These are phyloP conservation scores for Sarcophaga rosellei DNA, from an alignment of 2,888 invertebrate species.

Conservation along the genomic window DNA sequence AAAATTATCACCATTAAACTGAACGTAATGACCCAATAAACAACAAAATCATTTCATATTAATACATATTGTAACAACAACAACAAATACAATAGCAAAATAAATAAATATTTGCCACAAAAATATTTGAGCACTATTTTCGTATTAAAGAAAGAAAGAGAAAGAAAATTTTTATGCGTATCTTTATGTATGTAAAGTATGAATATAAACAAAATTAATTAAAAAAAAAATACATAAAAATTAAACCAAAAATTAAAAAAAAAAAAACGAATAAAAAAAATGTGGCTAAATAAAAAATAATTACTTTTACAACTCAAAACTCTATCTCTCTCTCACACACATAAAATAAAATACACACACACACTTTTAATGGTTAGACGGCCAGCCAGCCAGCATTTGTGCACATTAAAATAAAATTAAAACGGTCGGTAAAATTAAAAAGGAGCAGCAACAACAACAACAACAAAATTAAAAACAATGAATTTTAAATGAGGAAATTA, in stretches of 20 bases:
- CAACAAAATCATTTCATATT: conserved; percentile 43
- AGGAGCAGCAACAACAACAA: not conserved
- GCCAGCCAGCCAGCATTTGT: conserved; percentile 40
- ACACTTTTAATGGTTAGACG: conserved; percentile 27
- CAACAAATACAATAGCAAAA: not conserved
- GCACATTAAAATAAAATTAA: conserved; percentile 30
- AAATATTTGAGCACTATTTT: not conserved
- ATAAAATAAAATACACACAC: not conserved
- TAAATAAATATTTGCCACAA: not conserved
- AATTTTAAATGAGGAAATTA: conserved; percentile 59
- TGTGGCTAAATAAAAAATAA: conserved; percentile 38
- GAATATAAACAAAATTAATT: conserved; percentile 9
- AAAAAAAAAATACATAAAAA: conserved; percentile 11
- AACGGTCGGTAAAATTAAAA: not conserved
- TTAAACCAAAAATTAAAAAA: conserved; percentile 3
- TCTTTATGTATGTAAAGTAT: not conserved
- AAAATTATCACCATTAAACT: conserved; percentile 52
- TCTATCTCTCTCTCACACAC: too few species aligned
- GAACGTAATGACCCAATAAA: conserved; percentile 47
- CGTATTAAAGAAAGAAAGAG: not conserved
- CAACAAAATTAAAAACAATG: conserved; percentile 28
- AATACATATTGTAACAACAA: conserved; percentile 10
- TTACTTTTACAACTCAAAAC: conserved; percentile 40
- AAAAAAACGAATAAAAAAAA: conserved; percentile 47
- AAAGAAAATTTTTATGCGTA: not conserved